Conservation (phyloP, 2,113 vertebrate species). For the Aix galericulata region DNA sequence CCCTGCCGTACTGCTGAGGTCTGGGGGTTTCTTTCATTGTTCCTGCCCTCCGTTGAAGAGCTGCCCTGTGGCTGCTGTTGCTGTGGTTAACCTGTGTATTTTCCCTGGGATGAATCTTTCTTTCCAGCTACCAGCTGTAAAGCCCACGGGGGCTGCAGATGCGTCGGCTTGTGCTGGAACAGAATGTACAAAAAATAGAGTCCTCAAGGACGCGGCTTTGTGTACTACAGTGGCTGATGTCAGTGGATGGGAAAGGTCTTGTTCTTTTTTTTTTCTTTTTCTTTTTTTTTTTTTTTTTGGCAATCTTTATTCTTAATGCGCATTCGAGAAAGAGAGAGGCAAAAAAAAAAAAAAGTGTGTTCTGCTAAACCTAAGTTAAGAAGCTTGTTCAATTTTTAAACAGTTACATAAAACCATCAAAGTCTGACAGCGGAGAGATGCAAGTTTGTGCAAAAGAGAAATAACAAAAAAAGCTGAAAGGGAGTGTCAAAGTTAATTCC, state of each 20-base stretch:
- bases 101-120: background rate
- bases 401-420: slow-evolving; percentile 77
- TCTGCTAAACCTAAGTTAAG: slow-evolving; percentile 72
- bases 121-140: background rate
- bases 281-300: slow-evolving; percentile 18
- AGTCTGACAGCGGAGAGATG: slow-evolving; percentile 65
- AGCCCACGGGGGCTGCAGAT: slow-evolving; percentile 8
- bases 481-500: slow-evolving; percentile 59
- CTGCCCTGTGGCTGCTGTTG: background rate
- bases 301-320: slow-evolving; percentile 62
- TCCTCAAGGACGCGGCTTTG: slow-evolving; percentile 57
- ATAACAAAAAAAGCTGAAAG: slow-evolving; percentile 26
- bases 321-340: slow-evolving; percentile 23
- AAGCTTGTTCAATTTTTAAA: slow-evolving; percentile 78
- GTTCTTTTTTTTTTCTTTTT: background rate
- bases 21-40: background rate
- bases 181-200: slow-evolving; percentile 36
- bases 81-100: background rate
- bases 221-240: slow-evolving; percentile 36
- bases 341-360: slow-evolving; percentile 21
- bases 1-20: background rate
- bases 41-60: background rate
- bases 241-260: slow-evolving; percentile 59
- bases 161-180: background rate
- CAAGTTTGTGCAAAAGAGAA: slow-evolving; percentile 47